Base-by-base conservation (phyloP, 2,113 vertebrate genomes). In the Limanda limanda region DNA sequence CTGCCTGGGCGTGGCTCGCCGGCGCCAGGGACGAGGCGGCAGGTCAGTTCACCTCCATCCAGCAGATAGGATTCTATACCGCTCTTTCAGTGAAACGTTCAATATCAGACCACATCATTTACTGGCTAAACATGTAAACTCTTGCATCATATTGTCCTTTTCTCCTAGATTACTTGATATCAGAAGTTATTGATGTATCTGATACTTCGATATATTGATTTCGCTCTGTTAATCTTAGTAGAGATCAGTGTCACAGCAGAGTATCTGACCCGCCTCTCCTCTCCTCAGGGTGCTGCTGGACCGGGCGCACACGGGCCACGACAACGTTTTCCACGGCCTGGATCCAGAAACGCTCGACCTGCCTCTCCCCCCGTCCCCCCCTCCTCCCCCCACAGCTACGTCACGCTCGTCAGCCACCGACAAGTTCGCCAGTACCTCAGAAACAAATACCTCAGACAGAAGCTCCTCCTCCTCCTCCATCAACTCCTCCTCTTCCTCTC, bases 361-460 rank as follows among this genome's bases (percentile, higher is more conserved):
- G 88, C 94, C 95, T 79, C 93, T 92, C 15, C 93, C 94, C 71
- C 93, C 93, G 86, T 94, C 96, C 93, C 90, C 95, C 7, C 62
- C 79, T 23, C 94, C 90, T 63, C 89, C 61, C 61, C 89, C 61
- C 61, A 92, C 92, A 45, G 61, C 81, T 55, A 66, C 90, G 62
- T 78, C 74, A 5, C 70, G 74, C 75, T 85, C 89, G 17, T 83
- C 82, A 61, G 92, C 95, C 94, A 93, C 95, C 61, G 67, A 84
- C 88, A 87, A 86, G 83, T 83, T 86, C 91, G 95, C 96, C 95
- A 96, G 96, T 96, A 97, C 97, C 96, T 98, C 97, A 96, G 95
- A 98, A 95, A 96, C 94, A 92, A 96, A 96, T 97, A 97, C 96
- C 96, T 97, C 97, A 92, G 96, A 96, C 94, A 96, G 86, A 96